Conservation (phyloP, 2,888 invertebrate genomes). For the Napeogenes sylphis region DNA sequence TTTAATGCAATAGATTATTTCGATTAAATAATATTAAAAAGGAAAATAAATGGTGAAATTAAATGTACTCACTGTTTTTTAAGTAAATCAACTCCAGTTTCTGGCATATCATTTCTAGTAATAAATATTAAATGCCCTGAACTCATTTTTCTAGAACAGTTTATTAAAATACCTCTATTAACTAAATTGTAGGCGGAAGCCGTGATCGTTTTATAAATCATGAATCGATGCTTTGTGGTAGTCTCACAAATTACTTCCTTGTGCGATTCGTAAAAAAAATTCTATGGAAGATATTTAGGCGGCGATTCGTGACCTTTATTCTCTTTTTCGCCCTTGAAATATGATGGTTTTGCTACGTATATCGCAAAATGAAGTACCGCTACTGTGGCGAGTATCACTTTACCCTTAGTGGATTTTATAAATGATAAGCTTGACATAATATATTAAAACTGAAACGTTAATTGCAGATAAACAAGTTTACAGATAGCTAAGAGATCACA, state of each 20-base stretch:
- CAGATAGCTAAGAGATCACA: neutral
- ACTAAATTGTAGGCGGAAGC: conserved; percentile 39
- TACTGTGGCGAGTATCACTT: conserved; percentile 62
- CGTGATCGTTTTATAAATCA: conserved; percentile 53
- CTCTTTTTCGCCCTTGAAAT: conserved; percentile 56
- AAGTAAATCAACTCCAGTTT: conserved; percentile 77
- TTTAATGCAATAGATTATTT: conserved; percentile 8
- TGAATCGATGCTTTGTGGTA: conserved; percentile 40
- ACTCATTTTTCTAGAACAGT: conserved; percentile 54
- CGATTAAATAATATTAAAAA: neutral
- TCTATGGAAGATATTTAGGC: conserved; percentile 65
- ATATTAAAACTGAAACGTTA: conserved; percentile 16
- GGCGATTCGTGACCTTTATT: conserved; percentile 42
- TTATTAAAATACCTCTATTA: conserved; percentile 30
- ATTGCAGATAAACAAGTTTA: conserved; percentile 4
- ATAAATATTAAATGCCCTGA: conserved; percentile 76
- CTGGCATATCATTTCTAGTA: conserved; percentile 81
- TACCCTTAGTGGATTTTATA: conserved; percentile 63
- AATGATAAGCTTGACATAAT: conserved; percentile 62
- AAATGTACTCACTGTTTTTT: conserved; percentile 77
- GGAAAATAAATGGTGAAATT: neutral
- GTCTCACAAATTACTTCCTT: conserved; percentile 37
- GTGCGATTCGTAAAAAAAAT: conserved; percentile 27
- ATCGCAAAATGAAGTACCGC: conserved; percentile 60
- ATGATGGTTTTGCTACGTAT: conserved; percentile 65